These are phyloP conservation scores for Schizopygopsis malacanthus DNA, from an alignment of 2,797 vertebrate species.

Conservation along the genomic window DNA sequence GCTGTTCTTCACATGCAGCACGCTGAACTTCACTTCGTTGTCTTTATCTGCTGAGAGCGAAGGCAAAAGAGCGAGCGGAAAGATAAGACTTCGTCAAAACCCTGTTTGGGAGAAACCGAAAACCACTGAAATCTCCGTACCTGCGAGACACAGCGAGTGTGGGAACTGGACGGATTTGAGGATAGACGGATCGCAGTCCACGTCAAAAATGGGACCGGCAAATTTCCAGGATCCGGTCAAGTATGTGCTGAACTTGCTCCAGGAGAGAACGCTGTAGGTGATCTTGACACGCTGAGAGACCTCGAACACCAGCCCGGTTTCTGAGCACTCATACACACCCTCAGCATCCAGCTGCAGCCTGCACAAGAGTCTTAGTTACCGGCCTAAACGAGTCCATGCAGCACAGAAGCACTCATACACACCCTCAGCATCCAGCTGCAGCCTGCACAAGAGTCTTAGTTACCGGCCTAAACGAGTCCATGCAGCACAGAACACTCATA, in stretches of 20 bases:
- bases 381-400: too few species aligned
- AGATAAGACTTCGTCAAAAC: not conserved
- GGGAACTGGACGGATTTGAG: conserved; percentile 88
- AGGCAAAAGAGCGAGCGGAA: not conserved
- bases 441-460: too few species aligned
- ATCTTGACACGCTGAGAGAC: conserved; percentile 74
- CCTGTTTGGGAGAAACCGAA: not conserved
- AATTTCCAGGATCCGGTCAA: conserved; percentile 82
- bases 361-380: not conserved
- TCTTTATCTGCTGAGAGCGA: conserved; percentile 70
- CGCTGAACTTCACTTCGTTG: conserved; percentile 78
- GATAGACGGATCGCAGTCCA: conserved; percentile 75
- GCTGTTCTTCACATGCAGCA: conserved; percentile 83
- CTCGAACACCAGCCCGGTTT: conserved; percentile 85
- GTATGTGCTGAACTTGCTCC: conserved; percentile 82
- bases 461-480: too few species aligned
- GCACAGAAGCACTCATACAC: too few species aligned
- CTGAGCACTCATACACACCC: conserved; percentile 79
- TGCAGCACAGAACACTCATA: too few species aligned
- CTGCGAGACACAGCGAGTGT: conserved; percentile 85
- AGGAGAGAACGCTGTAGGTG: conserved; percentile 82
- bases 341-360: conserved; percentile 81
- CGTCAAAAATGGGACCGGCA: conserved; percentile 87
- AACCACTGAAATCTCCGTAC: conserved; percentile 68
- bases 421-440: too few species aligned